These are phyloP conservation scores for Merodon equestris DNA, from an alignment of 2,888 invertebrate genomes.

Conservation along the genomic window DNA sequence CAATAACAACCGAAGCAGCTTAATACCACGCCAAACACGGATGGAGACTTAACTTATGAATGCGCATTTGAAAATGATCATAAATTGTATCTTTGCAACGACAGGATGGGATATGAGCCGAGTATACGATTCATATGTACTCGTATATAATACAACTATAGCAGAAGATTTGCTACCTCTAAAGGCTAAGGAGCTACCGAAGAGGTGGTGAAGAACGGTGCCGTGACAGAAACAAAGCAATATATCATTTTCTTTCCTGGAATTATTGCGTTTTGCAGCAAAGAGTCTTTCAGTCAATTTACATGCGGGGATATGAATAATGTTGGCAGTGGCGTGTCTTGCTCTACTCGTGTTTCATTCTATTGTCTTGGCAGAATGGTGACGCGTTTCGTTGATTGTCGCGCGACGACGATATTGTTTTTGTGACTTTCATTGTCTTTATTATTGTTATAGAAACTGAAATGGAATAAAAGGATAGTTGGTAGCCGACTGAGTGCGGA, in stretches of 20 bases:
- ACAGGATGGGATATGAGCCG: background rate
- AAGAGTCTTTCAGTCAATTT: conserved; percentile 17
- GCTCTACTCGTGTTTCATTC: background rate
- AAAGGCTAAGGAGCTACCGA: background rate
- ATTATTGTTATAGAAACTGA: no score
- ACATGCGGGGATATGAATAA: conserved; percentile 32
- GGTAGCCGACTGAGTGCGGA: no score
- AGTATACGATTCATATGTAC: no score
- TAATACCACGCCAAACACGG: background rate
- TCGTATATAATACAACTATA: background rate
- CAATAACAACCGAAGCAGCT: conserved; percentile 24
- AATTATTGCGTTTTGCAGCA: conserved; percentile 31
- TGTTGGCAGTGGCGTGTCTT: conserved; percentile 8
- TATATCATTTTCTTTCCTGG: conserved; percentile 31
- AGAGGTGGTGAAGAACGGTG: background rate
- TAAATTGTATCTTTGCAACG: conserved; percentile 25
- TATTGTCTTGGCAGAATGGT: no score
- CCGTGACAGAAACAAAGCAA: conserved; percentile 31
- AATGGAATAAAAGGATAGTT: no score
- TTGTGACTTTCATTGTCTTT: no score
- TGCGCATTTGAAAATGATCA: conserved; percentile 30
- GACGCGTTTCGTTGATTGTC: no score
- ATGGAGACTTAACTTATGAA: conserved; percentile 6
- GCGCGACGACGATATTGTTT: no score
- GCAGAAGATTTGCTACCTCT: conserved; percentile 34